A percentile compares a stretch with the other conserved stretches of the same genome.
Conservation (phyloP, 37 sponge, comb jelly and placozoan species). For the Halichondria panicea region DNA sequence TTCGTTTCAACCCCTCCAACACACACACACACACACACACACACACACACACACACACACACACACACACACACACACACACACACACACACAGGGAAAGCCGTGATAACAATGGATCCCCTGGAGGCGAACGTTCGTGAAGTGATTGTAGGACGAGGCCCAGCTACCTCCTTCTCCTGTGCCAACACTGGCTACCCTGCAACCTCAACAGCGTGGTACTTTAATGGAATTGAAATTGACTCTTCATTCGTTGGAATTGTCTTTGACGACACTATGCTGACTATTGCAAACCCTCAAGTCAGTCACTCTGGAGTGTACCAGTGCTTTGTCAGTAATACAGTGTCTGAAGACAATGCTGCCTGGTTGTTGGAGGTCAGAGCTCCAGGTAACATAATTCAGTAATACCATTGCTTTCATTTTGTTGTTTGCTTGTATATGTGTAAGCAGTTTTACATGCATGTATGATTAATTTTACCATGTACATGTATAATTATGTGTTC, state of each 20-base stretch:
- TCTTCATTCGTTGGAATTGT: not conserved
- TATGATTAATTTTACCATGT: too few relatives aligned
- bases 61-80: too few relatives aligned
- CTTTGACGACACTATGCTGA: not conserved
- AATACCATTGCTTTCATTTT: not conserved
- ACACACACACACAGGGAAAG: constrained; percentile 32
- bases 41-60: too few relatives aligned
- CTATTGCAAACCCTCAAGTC: not conserved
- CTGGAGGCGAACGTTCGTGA: not conserved
- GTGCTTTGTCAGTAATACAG: constrained; percentile 41
- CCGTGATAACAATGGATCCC: constrained; percentile 1
- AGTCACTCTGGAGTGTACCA: constrained; percentile 61
- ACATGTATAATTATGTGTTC: too few relatives aligned
- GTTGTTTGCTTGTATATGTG: not conserved
- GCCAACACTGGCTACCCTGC: constrained; percentile 6
- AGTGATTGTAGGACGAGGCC: not conserved
- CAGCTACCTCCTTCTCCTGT: constrained; percentile 35
- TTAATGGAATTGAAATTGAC: constrained; percentile 12
- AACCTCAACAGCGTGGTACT: constrained; percentile 40
- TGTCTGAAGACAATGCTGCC: not conserved
- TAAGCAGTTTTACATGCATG: too few relatives aligned
- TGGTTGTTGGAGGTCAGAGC: constrained; percentile 47
- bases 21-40: too few relatives aligned
- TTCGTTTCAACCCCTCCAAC: too few relatives aligned
- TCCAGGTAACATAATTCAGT: constrained; percentile 27